Percentiles rank a stretch among this genome's conserved stretches.
phyloP scores from a whole-genome alignment of 2,888 invertebrate species.

The Octonoba sinensis region DNA sequence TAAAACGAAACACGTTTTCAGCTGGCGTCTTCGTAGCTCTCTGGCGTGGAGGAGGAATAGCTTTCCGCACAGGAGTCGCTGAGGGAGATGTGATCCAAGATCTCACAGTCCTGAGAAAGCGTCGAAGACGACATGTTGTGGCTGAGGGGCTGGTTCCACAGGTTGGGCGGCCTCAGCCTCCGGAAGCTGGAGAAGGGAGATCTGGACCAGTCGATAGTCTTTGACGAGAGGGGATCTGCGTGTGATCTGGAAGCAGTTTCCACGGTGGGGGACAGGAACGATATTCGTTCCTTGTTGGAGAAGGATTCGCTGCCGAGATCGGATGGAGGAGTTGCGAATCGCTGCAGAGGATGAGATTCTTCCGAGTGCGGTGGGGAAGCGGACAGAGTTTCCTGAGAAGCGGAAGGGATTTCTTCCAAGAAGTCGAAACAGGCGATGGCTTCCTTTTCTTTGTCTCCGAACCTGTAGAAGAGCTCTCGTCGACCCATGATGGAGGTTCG shows the following conservation, averaged over 20 bases:
- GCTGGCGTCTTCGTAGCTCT: constrained; percentile 56
- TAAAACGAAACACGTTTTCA: constrained; percentile 24
- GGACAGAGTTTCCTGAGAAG: constrained; percentile 42
- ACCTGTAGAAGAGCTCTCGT: constrained; percentile 83
- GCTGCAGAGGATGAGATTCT: neutral
- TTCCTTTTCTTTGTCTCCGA: constrained; percentile 82
- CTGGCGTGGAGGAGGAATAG: constrained; percentile 60
- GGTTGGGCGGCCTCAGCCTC: constrained; percentile 37
- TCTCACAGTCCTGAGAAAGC: constrained; percentile 59
- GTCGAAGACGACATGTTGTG: constrained; percentile 59
- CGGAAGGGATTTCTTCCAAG: constrained; percentile 75
- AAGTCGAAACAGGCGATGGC: constrained; percentile 86
- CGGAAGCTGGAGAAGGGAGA: constrained; percentile 38
- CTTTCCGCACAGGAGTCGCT: constrained; percentile 65
- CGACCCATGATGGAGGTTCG: constrained; percentile 83
- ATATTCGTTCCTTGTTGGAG: constrained; percentile 36
- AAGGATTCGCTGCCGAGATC: constrained; percentile 21
- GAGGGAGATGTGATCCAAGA: constrained; percentile 63
- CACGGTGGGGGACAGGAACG: constrained; percentile 31
- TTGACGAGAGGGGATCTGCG: neutral
- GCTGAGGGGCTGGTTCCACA: constrained; percentile 56
- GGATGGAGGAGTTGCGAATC: constrained; percentile 24
- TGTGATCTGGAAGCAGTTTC: constrained; percentile 10
- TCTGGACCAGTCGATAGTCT: constrained; percentile 25
- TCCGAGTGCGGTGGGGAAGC: neutral